Conservation (phyloP, 1,140 invertebrate species). For the Oscheius sp. region DNA sequence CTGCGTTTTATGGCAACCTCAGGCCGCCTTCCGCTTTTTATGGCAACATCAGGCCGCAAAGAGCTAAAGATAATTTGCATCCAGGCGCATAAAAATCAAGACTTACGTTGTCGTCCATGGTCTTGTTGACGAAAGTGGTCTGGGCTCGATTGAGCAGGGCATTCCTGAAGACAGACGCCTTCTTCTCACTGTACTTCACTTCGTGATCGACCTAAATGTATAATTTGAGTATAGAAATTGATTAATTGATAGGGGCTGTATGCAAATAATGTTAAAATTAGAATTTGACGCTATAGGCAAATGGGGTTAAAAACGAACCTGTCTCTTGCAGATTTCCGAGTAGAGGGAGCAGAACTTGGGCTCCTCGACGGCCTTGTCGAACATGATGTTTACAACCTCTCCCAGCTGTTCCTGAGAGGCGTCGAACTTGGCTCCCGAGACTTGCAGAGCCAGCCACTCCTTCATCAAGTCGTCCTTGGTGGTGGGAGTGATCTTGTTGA, state of each 20-base stretch:
- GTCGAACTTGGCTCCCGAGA: neutral
- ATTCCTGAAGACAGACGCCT: conserved; percentile 24
- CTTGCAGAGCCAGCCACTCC: conserved; percentile 44
- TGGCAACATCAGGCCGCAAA: no score
- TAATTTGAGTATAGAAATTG: neutral
- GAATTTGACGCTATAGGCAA: neutral
- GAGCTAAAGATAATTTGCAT: no score
- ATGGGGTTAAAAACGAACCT: conserved; percentile 37
- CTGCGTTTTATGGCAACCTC: no score
- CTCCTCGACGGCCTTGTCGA: conserved; percentile 59
- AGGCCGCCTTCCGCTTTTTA: no score
- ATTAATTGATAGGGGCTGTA: neutral
- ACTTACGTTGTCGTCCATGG: conserved; percentile 16
- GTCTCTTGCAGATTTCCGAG: conserved; percentile 52
- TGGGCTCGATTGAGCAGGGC: conserved; percentile 19
- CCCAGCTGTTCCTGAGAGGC: conserved; percentile 4
- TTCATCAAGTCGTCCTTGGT: conserved; percentile 47
- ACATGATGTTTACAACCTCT: conserved; percentile 50
- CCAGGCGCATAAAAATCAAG: no score
- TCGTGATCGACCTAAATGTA: conserved; percentile 2
- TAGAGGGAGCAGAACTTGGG: conserved; percentile 58
- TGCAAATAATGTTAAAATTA: neutral
- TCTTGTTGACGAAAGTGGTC: conserved; percentile 14
- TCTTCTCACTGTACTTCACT: neutral
- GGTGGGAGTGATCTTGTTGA: conserved; percentile 58